Conservation (phyloP, 1,140 invertebrate species). For the Platyscapa corneri region DNA sequence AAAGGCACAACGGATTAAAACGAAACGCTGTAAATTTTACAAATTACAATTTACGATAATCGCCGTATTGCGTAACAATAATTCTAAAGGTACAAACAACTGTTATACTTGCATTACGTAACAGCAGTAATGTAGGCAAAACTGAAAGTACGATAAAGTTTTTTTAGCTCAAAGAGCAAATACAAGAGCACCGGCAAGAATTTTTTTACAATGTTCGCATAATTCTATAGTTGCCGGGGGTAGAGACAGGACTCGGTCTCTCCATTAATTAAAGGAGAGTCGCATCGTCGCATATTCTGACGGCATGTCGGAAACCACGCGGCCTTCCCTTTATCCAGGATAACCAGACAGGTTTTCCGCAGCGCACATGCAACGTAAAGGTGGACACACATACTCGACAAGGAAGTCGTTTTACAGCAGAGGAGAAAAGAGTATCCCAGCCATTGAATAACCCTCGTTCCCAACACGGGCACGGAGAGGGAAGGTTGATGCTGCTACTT, state of each 20-base stretch:
- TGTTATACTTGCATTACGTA: not conserved
- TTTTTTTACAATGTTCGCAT: not conserved
- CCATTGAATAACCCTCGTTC: not conserved
- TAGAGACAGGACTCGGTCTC: constrained; percentile 10
- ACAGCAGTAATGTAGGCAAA: not conserved
- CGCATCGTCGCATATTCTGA: not conserved
- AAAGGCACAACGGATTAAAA: no score
- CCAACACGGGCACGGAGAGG: no score
- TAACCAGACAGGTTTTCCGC: constrained; percentile 46
- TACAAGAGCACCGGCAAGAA: not conserved
- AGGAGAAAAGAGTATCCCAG: not conserved
- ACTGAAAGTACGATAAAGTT: not conserved
- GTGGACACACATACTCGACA: not conserved
- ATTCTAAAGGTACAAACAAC: no score
- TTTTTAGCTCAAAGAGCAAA: not conserved
- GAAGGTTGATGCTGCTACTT: not conserved
- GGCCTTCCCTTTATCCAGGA: constrained; percentile 46
- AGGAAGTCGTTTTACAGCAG: not conserved
- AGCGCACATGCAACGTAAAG: not conserved
- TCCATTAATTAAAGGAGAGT: constrained; percentile 27
- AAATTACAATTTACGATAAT: no score
- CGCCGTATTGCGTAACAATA: no score
- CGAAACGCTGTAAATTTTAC: no score
- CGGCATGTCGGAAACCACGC: constrained; percentile 35
- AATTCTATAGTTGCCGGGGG: not conserved